These are phyloP conservation scores for Dipodomys stephensi DNA, from an alignment of 2,113 vertebrate genomes.

Conservation along the genomic window DNA sequence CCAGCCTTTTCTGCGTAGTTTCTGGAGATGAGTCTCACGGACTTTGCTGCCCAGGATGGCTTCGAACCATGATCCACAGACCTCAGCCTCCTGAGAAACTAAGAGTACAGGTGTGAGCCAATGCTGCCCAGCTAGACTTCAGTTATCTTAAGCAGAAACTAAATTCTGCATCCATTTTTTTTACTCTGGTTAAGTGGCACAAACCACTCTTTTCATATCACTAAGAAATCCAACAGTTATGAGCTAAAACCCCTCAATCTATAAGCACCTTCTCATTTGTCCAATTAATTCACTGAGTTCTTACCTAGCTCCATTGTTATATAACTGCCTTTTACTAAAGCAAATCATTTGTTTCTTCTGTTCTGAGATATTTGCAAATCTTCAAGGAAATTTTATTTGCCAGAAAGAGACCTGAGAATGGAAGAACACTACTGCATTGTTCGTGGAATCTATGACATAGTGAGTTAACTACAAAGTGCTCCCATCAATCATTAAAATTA, in stretches of 20 bases:
- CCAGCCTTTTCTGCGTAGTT: too few relatives aligned
- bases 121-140: background rate
- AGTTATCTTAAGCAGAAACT: background rate
- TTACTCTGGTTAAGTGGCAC: background rate
- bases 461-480: slow-evolving; percentile 18
- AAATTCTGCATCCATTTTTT: background rate
- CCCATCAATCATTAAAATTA: slow-evolving; percentile 53
- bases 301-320: slow-evolving; percentile 49
- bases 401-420: slow-evolving; percentile 37
- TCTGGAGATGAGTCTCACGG: too few relatives aligned
- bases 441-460: slow-evolving; percentile 49
- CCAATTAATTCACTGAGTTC: slow-evolving; percentile 22
- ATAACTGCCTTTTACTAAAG: slow-evolving; percentile 42
- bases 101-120: too few relatives aligned
- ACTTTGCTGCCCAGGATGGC: too few relatives aligned
- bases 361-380: slow-evolving; percentile 59
- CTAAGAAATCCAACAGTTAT: background rate
- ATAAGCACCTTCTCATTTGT: slow-evolving; percentile 7
- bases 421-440: background rate
- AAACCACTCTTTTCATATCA: background rate
- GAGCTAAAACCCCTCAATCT: background rate
- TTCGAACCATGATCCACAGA: too few relatives aligned
- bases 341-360: slow-evolving; percentile 22
- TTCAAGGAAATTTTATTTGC: slow-evolving; percentile 56
- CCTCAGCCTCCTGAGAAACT: too few relatives aligned